Base-by-base conservation (phyloP, 2,888 invertebrate species). In the Brachylomia viminalis region DNA sequence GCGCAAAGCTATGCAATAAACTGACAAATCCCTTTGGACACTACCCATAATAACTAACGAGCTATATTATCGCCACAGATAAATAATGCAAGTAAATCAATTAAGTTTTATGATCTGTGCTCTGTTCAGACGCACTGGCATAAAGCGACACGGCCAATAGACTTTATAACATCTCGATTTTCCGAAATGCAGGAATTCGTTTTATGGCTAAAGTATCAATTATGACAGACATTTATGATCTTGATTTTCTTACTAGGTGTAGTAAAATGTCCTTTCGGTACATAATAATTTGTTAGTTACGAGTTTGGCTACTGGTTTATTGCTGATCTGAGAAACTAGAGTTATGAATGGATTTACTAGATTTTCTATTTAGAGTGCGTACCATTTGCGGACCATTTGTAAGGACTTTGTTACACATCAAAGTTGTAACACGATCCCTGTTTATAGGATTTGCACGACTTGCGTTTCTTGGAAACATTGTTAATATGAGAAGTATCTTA, bases 71-170 rank as follows among this genome's bases (percentile, higher is more conserved):
- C 80, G 79, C 86, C 72, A 69, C 77, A 81, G 84, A 89, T 90
- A 91, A 90, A 91, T 91, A 79, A 84, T 77, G 77, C 59, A 77
- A 76, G 82, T 86, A 89, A 90, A 90, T 91, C 91, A 91, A 90
- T 89, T 90, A 88, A 84, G 77, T 88, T 90, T 90, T 89, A 91
- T 88, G 87, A 79, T 75, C 75, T 72, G 72, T 86, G 86, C 73
- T 75, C 70, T 69, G 75, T 75, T 74, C 75, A 65, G 73, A 79
- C 73, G 80, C 76, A 87, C 75, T 86, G 62, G 76, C 74, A 80
- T 83, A 79, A 84, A 84, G 45, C 83, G 77, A 68, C 75, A 72
- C 75, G 79, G 70, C 61, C 74, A 84, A 86, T 75, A 77, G 65
- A 83, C 38, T 87, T 86, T 75, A 75, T 71, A 78, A 71, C 86